A percentile compares a stretch with the other conserved stretches of the same genome.
These are phyloP conservation scores for Venusia cambrica DNA, from an alignment of 2,888 invertebrate species.

Conservation along the genomic window DNA sequence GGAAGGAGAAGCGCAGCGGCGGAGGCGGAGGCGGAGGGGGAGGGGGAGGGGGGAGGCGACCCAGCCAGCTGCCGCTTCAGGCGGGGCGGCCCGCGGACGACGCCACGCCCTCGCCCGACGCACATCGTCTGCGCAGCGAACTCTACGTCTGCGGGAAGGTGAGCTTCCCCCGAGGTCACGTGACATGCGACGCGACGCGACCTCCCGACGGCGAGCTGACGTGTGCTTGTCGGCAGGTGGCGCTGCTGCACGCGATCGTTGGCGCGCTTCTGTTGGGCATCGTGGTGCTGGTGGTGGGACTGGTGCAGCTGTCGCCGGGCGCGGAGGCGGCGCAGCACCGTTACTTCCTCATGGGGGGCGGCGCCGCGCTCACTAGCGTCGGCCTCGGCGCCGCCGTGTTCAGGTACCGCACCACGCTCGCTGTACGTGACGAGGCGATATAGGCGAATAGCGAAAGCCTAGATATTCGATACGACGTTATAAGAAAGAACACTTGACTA, in stretches of 20 bases:
- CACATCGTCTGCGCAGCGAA: conserved; percentile 82
- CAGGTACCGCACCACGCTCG: conserved; percentile 56
- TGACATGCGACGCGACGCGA: not conserved
- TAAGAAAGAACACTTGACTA: not conserved
- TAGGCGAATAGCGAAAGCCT: too few relatives aligned
- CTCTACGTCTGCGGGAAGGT: conserved; percentile 89
- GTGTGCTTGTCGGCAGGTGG: too few relatives aligned
- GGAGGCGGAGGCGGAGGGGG: conserved; percentile 71
- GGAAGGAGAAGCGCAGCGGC: conserved; percentile 85
- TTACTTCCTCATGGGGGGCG: conserved; percentile 85
- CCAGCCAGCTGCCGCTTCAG: conserved; percentile 85
- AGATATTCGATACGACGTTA: not conserved
- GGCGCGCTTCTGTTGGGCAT: conserved; percentile 87
- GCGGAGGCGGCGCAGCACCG: conserved; percentile 89
- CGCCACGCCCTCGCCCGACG: conserved; percentile 84
- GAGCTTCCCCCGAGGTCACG: conserved; percentile 44
- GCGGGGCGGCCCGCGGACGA: conserved; percentile 83
- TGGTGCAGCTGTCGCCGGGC: conserved; percentile 88
- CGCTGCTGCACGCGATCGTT: conserved; percentile 87
- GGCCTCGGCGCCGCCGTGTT: conserved; percentile 84
- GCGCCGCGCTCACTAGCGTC: conserved; percentile 82
- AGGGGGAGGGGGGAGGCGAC: conserved; percentile 81
- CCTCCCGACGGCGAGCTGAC: too few relatives aligned
- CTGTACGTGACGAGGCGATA: too few relatives aligned
- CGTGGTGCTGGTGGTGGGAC: conserved; percentile 87